Evolutionary conservation across 2,113 vertebrate species (phyloP).

Genomic region (Tursiops truncatus): DNA sequence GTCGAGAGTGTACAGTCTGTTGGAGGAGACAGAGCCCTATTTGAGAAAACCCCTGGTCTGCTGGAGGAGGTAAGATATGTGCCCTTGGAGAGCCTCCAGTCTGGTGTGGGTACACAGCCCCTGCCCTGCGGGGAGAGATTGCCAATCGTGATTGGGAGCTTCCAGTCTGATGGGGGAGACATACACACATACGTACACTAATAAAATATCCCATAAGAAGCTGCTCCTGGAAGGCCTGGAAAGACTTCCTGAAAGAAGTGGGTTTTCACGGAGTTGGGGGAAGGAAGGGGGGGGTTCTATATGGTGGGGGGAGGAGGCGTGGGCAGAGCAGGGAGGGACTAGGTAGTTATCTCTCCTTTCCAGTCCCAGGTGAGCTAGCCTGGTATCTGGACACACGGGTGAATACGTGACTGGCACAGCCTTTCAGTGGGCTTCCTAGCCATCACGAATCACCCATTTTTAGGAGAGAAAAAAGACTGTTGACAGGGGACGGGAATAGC

Average conservation of each 20-base stretch:
- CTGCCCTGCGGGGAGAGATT: neutral
- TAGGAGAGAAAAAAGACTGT: constrained; percentile 45
- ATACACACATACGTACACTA: accelerated
- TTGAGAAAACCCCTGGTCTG: neutral
- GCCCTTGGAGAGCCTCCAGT: neutral
- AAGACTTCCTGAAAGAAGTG: neutral
- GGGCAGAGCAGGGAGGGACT: neutral
- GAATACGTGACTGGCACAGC: neutral
- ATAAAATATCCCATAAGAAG: neutral
- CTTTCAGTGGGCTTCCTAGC: constrained; percentile 46
- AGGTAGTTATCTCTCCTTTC: neutral
- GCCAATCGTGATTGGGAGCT: accelerated
- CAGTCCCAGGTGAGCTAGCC: neutral
- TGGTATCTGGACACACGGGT: neutral
- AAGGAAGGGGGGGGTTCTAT: neutral
- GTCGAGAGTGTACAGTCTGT: neutral
- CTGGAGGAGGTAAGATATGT: neutral
- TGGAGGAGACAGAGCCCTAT: neutral
- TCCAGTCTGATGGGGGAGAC: neutral
- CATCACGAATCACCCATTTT: constrained; percentile 49
- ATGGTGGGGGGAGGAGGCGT: neutral
- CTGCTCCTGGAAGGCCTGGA: neutral
- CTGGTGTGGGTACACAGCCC: neutral
- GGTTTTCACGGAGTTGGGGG: neutral
- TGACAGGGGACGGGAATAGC: constrained; percentile 53